Conservation (phyloP, 2,797 vertebrate genomes). For the Takifugu rubripes region DNA sequence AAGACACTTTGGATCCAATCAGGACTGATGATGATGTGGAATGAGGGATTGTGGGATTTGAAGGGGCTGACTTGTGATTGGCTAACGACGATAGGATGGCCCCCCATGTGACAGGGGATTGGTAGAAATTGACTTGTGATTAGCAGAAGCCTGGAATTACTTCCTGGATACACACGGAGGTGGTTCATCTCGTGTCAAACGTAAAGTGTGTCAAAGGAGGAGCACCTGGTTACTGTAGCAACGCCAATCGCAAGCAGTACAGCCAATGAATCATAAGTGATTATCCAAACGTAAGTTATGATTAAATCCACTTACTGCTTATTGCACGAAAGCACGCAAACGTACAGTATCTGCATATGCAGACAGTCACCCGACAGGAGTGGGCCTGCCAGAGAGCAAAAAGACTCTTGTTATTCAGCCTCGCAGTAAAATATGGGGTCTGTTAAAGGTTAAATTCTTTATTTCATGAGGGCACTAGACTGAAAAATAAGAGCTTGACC, state of each 20-base stretch:
- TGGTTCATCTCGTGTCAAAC: conserved; percentile 29
- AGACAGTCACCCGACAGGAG: conserved; percentile 15
- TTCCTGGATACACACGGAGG: conserved; percentile 27
- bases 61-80: conserved; percentile 56
- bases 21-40: conserved; percentile 52
- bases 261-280: conserved; percentile 51
- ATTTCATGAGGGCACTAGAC: not conserved
- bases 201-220: conserved; percentile 36
- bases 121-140: conserved; percentile 49
- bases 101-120: conserved; percentile 51
- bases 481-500: conserved; percentile 4
- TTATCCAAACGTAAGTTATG: conserved; percentile 57
- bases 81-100: conserved; percentile 47
- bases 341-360: conserved; percentile 3
- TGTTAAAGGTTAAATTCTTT: conserved; percentile 1
- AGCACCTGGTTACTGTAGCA: conserved; percentile 36
- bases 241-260: conserved; percentile 45
- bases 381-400: conserved; percentile 8
- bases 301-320: conserved; percentile 48
- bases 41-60: conserved; percentile 53
- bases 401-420: not conserved
- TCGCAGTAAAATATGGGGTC: not conserved
- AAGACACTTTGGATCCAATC: conserved; percentile 25
- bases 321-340: conserved; percentile 13
- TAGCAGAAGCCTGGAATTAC: conserved; percentile 25